These are phyloP conservation scores for Nibea albiflora DNA, from an alignment of 2,113 vertebrate species.

Conservation along the genomic window DNA sequence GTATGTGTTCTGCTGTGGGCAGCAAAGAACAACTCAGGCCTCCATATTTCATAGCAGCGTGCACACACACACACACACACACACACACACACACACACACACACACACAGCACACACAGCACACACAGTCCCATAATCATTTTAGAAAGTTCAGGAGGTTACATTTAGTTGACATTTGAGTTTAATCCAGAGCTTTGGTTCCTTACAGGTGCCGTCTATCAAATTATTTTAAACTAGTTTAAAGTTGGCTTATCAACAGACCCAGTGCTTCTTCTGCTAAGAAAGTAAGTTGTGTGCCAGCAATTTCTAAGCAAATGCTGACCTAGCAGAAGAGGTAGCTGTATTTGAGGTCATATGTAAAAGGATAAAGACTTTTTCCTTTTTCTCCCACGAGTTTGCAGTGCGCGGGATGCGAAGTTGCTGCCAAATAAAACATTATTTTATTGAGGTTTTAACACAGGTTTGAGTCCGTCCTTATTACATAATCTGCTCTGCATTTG, in stretches of 20 bases:
- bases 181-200: conserved; percentile 60
- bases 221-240: conserved; percentile 72
- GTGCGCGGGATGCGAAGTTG: not conserved
- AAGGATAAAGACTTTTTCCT: conserved; percentile 51
- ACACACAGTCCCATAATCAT: conserved; percentile 24
- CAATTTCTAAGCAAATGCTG: conserved; percentile 74
- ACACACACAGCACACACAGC: not conserved
- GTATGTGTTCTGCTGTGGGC: not conserved
- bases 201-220: conserved; percentile 59
- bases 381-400: conserved; percentile 55
- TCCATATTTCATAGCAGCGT: conserved; percentile 5
- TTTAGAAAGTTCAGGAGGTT: conserved; percentile 53
- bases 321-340: conserved; percentile 63
- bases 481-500: conserved; percentile 16
- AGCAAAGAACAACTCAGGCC: conserved; percentile 2
- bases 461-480: conserved; percentile 22
- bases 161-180: conserved; percentile 62
- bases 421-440: conserved; percentile 52
- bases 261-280: conserved; percentile 55
- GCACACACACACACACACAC: not conserved
- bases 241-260: conserved; percentile 74
- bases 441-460: conserved; percentile 41
- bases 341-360: conserved; percentile 70
- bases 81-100: not conserved
- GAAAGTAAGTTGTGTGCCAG: conserved; percentile 68